phyloP scores from a whole-genome alignment of 1,140 invertebrate species.

The Drosophila watanabei region DNA sequence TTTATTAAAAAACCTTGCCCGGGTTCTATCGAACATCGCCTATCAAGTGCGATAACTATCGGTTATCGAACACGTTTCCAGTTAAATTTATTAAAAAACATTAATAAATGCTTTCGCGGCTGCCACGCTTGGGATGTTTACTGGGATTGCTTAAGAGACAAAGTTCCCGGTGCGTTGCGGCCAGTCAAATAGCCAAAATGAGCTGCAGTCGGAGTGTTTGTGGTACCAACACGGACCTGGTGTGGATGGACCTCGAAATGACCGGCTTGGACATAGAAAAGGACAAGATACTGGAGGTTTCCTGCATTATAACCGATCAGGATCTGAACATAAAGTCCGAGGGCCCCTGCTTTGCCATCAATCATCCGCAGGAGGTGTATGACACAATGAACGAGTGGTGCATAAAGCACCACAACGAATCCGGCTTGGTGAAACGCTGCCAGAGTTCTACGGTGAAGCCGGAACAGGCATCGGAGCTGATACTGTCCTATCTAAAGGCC shows the following conservation, averaged over 20 bases:
- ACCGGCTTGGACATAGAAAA: constrained; percentile 91
- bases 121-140: constrained; percentile 8
- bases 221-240: constrained; percentile 59
- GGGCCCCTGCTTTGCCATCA: constrained; percentile 92
- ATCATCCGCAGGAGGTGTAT: constrained; percentile 91
- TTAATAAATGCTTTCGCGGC: constrained; percentile 8
- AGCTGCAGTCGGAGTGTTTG: constrained; percentile 7
- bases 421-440: constrained; percentile 91
- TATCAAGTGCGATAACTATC: background rate
- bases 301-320: constrained; percentile 94
- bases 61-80: constrained; percentile 19
- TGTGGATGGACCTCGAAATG: constrained; percentile 90
- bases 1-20: background rate
- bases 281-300: constrained; percentile 95
- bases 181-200: constrained; percentile 24
- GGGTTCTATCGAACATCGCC: background rate
- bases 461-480: constrained; percentile 89
- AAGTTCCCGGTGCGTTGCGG: background rate
- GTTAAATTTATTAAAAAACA: background rate
- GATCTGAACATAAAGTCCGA: constrained; percentile 93
- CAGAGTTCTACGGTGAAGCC: constrained; percentile 89
- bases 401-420: constrained; percentile 89
- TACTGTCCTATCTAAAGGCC: constrained; percentile 91
- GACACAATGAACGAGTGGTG: constrained; percentile 95
- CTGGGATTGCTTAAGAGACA: background rate